Percentiles rank a stretch among this genome's conserved stretches.
Evolutionary conservation across 2,888 invertebrate species (phyloP).

Genomic region (Torymus tubicola): DNA sequence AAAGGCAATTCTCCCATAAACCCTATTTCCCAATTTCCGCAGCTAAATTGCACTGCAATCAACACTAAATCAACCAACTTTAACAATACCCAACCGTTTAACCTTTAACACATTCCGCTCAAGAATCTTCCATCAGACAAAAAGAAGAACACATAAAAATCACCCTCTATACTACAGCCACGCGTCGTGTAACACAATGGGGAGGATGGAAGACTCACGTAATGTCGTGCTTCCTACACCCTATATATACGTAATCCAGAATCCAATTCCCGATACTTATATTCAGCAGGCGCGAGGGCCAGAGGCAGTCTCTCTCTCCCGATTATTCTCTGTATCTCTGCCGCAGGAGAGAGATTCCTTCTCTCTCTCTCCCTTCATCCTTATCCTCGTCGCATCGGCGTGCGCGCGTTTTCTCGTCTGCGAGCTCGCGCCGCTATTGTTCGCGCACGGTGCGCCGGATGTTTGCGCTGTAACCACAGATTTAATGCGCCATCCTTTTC

Average conservation of each 20-base stretch:
- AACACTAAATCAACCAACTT: too few relatives aligned
- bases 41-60: too few relatives aligned
- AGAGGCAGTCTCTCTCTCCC: conserved; percentile 7
- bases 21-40: too few relatives aligned
- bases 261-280: conserved; percentile 41
- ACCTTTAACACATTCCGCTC: too few relatives aligned
- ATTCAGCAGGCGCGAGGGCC: conserved; percentile 1
- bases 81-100: too few relatives aligned
- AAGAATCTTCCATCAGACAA: too few relatives aligned
- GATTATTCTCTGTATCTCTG: conserved; percentile 15
- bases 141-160: neutral
- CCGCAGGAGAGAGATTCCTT: neutral
- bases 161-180: neutral
- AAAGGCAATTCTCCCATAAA: too few relatives aligned
- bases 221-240: too few relatives aligned
- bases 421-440: neutral
- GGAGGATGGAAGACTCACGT: too few relatives aligned
- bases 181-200: conserved; percentile 8
- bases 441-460: too few relatives aligned
- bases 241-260: conserved; percentile 1
- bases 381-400: conserved; percentile 21
- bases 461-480: neutral
- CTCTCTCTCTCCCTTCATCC: conserved; percentile 6
- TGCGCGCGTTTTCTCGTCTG: neutral
- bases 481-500: too few relatives aligned